Evolutionary conservation across 2,113 vertebrate species (phyloP).

Genomic region (Columbina picui): DNA sequence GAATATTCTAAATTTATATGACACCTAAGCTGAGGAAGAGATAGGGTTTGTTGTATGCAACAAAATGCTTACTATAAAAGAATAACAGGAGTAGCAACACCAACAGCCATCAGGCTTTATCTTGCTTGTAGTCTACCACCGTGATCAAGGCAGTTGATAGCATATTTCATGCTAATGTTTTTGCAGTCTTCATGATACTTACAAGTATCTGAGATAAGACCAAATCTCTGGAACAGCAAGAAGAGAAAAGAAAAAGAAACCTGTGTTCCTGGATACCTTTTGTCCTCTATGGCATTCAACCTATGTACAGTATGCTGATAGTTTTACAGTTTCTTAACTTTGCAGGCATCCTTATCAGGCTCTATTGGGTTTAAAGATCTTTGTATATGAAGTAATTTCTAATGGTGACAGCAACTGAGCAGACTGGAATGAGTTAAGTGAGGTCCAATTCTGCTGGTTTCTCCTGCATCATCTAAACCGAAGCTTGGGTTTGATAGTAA

Average conservation of each 20-base stretch:
- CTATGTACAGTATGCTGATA: background rate
- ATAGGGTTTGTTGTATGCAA: background rate
- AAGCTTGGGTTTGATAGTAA: constrained; percentile 23
- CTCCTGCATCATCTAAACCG: constrained; percentile 4
- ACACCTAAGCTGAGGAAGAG: background rate
- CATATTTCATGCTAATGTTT: background rate
- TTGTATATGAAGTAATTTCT: background rate
- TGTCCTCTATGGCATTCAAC: background rate
- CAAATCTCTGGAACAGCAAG: background rate
- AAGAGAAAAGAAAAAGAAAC: background rate
- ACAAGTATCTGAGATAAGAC: background rate
- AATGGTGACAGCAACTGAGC: background rate
- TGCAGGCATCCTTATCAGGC: background rate
- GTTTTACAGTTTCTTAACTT: background rate
- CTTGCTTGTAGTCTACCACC: background rate
- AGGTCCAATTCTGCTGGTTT: background rate
- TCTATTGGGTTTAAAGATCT: background rate
- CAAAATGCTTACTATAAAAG: background rate
- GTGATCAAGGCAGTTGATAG: background rate
- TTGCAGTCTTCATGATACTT: background rate
- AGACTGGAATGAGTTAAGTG: constrained; percentile 18
- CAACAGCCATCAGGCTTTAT: background rate
- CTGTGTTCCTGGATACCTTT: background rate
- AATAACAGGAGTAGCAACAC: background rate
- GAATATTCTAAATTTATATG: background rate